Conservation (phyloP, 2,113 vertebrate genomes). For the Hemiprocne comata region DNA sequence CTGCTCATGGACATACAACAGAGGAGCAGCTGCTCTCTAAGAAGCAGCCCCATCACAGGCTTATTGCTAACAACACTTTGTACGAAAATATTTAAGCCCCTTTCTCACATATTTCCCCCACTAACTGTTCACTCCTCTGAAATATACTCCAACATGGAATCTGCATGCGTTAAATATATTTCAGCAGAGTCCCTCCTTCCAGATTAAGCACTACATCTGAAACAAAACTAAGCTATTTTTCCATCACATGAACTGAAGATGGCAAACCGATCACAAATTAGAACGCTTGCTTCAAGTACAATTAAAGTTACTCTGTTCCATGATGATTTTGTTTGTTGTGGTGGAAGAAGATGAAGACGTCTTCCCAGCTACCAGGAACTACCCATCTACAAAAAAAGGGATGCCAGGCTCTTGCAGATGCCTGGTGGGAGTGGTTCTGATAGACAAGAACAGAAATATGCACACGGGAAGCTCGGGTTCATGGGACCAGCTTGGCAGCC, state of each 20-base stretch:
- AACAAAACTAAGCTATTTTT: background rate
- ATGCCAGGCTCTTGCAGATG: background rate
- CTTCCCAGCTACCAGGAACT: background rate
- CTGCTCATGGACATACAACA: background rate
- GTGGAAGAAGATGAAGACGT: background rate
- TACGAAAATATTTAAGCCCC: background rate
- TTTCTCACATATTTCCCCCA: background rate
- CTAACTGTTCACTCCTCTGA: background rate
- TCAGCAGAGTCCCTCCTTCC: background rate
- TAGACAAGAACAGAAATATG: background rate
- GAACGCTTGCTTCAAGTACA: background rate
- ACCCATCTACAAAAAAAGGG: background rate
- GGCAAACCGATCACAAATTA: background rate
- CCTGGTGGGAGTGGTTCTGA: background rate
- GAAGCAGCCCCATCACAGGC: background rate
- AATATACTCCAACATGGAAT: background rate
- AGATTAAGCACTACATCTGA: background rate
- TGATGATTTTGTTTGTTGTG: background rate
- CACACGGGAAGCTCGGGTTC: background rate
- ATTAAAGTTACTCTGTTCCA: background rate
- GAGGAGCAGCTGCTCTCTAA: background rate
- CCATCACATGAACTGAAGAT: background rate
- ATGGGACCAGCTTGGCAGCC: background rate
- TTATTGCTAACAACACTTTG: conserved; percentile 55
- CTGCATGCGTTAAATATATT: background rate